These are phyloP conservation scores for Microtus oregoni DNA, from an alignment of 2,113 vertebrate genomes.

Conservation along the genomic window DNA sequence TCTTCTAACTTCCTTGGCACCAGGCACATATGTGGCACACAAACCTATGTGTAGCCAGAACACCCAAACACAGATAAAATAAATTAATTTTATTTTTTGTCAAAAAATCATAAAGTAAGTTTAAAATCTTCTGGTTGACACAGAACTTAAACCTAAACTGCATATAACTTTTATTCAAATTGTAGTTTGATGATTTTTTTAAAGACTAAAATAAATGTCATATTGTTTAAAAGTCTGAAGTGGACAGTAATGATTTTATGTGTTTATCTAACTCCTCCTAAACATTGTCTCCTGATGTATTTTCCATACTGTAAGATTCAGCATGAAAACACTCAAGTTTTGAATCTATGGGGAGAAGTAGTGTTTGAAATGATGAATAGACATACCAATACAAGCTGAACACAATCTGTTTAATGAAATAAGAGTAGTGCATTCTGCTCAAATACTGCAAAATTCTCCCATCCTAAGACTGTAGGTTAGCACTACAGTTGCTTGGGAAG, in stretches of 20 bases:
- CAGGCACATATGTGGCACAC: not conserved
- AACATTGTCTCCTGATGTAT: not conserved
- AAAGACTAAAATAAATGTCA: not conserved
- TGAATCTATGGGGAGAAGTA: not conserved
- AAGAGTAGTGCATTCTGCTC: too few relatives aligned
- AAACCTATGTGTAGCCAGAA: not conserved
- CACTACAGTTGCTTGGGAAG: too few relatives aligned
- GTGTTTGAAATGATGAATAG: not conserved
- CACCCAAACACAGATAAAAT: not conserved
- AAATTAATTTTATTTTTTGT: not conserved
- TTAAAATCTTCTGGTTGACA: not conserved
- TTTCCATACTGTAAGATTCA: not conserved
- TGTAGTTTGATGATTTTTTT: not conserved
- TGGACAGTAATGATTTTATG: not conserved
- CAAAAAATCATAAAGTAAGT: not conserved
- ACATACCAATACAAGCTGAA: not conserved
- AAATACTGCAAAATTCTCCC: too few relatives aligned
- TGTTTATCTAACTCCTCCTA: not conserved
- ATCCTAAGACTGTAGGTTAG: not conserved
- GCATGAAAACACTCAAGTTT: not conserved
- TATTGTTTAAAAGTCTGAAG: not conserved
- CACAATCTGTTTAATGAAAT: not conserved
- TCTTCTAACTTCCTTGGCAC: not conserved
- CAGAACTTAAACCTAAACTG: not conserved
- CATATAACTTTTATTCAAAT: not conserved